Evolutionary conservation across 2,113 vertebrate species (phyloP).

Genomic region (Pituophis catenifer): DNA sequence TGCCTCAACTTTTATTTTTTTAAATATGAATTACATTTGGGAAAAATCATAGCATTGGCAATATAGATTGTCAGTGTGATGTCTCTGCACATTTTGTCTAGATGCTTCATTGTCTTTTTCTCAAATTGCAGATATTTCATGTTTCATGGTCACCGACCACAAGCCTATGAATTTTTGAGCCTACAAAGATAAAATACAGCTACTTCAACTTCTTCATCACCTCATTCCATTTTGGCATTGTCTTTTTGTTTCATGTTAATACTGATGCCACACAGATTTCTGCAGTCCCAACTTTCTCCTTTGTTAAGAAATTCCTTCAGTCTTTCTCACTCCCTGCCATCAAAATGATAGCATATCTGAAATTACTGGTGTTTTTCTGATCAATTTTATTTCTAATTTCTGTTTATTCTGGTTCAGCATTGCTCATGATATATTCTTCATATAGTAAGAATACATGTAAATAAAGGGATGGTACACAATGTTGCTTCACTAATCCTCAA

Average conservation of each 20-base stretch:
- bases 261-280: not conserved
- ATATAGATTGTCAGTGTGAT: not conserved
- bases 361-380: not conserved
- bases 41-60: not conserved
- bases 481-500: not conserved
- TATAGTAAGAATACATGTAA: too few relatives aligned
- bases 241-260: not conserved
- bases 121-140: not conserved
- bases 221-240: not conserved
- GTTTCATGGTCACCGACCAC: not conserved
- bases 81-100: not conserved
- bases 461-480: not conserved
- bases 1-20: not conserved
- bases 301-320: not conserved
- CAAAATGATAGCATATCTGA: not conserved
- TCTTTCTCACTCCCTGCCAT: not conserved
- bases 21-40: not conserved
- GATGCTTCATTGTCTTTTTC: not conserved
- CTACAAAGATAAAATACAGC: not conserved
- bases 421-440: not conserved
- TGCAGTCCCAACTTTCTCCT: not conserved
- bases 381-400: not conserved
- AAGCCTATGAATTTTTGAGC: not conserved
- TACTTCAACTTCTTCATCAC: not conserved
- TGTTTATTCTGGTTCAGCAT: not conserved